Percentiles rank a stretch among this genome's conserved stretches.
phyloP scores from a whole-genome alignment of 2,797 vertebrate genomes.

The Picus viridis region DNA sequence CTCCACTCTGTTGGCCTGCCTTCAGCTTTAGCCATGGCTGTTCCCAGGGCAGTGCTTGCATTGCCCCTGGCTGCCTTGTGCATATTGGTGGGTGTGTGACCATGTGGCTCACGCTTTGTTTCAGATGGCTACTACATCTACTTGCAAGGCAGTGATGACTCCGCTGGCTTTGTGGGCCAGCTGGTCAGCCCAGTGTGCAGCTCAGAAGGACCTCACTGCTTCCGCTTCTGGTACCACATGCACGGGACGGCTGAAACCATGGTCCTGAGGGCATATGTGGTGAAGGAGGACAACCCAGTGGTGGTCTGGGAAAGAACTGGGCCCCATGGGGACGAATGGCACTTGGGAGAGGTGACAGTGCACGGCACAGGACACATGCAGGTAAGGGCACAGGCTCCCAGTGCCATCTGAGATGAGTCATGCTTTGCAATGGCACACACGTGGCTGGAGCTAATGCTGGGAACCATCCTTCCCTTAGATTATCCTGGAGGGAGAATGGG shows the following conservation, averaged over 20 bases:
- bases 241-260: slow-evolving; percentile 76
- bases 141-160: background rate
- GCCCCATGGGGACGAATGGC: slow-evolving; percentile 78
- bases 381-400: slow-evolving; percentile 57
- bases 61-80: background rate
- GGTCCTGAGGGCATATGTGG: slow-evolving; percentile 77
- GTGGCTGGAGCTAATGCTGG: background rate
- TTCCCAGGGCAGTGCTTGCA: background rate
- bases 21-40: background rate
- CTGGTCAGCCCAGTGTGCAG: slow-evolving; percentile 80
- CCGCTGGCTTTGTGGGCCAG: background rate
- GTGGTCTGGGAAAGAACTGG: slow-evolving; percentile 65
- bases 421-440: background rate
- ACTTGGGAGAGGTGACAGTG: slow-evolving; percentile 67
- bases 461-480: slow-evolving; percentile 69
- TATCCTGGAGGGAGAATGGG: slow-evolving; percentile 76
- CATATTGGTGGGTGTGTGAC: background rate
- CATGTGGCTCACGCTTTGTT: background rate
- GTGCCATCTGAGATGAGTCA: accelerated
- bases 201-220: slow-evolving; percentile 77
- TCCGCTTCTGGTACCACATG: slow-evolving; percentile 88
- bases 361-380: slow-evolving; percentile 59
- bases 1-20: background rate
- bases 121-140: slow-evolving; percentile 54
- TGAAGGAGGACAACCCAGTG: background rate